Percentiles rank a stretch among this genome's conserved stretches.
These are phyloP conservation scores for Xylota sylvarum DNA, from an alignment of 2,888 invertebrate species.

Conservation along the genomic window DNA sequence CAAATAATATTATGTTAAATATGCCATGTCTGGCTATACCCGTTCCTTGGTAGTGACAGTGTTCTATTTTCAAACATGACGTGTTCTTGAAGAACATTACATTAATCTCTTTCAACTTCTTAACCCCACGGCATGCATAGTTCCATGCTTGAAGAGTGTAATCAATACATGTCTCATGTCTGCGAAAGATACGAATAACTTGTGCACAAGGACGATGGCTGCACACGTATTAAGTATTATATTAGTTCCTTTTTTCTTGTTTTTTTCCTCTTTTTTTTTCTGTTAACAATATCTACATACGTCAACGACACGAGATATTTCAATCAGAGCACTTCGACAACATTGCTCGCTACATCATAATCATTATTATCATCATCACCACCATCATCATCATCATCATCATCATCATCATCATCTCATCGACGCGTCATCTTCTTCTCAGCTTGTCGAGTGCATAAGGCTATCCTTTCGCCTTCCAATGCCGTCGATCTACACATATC, in stretches of 20 bases:
- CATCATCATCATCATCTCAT: slow-evolving; percentile 39
- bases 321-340: slow-evolving; percentile 70
- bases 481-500: slow-evolving; percentile 41
- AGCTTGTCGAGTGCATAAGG: slow-evolving; percentile 55
- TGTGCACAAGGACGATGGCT: slow-evolving; percentile 63
- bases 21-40: slow-evolving; percentile 41
- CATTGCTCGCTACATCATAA: slow-evolving; percentile 30
- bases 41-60: slow-evolving; percentile 57
- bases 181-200: slow-evolving; percentile 70
- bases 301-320: slow-evolving; percentile 70
- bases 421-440: slow-evolving; percentile 31
- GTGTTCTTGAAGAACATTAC: slow-evolving; percentile 60
- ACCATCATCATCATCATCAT: slow-evolving; percentile 32
- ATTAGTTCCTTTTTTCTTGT: slow-evolving; percentile 14
- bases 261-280: slow-evolving; percentile 21
- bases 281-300: slow-evolving; percentile 56
- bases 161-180: slow-evolving; percentile 74
- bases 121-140: slow-evolving; percentile 59
- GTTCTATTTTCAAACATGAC: slow-evolving; percentile 74
- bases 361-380: slow-evolving; percentile 27
- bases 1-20: slow-evolving; percentile 52
- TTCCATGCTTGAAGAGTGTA: slow-evolving; percentile 58
- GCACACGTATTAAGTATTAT: slow-evolving; percentile 31
- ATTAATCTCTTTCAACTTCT: slow-evolving; percentile 71
- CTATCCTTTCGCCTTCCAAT: slow-evolving; percentile 49